Evolutionary conservation across 2,888 invertebrate species (phyloP).

Genomic region (Drepanosiphum platanoidis): DNA sequence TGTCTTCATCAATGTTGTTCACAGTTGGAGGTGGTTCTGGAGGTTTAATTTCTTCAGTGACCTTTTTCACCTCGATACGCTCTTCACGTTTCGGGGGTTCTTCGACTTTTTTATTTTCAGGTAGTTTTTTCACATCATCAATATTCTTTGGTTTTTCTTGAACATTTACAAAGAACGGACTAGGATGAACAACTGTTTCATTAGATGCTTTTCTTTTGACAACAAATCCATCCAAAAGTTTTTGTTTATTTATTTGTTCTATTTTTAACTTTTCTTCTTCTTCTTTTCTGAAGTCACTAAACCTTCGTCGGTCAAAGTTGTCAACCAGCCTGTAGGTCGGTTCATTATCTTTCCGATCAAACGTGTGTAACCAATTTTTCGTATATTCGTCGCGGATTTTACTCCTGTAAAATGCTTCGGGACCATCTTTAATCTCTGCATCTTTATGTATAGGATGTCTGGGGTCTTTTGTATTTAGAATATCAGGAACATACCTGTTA

Average conservation of each 20-base stretch:
- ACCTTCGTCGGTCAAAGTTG: constrained; percentile 27
- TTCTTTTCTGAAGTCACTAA: constrained; percentile 58
- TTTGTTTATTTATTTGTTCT: constrained; percentile 64
- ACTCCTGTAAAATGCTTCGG: constrained; percentile 61
- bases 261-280: constrained; percentile 63
- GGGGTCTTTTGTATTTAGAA: constrained; percentile 54
- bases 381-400: constrained; percentile 60
- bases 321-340: constrained; percentile 43
- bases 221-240: constrained; percentile 63
- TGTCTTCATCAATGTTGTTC: constrained; percentile 46
- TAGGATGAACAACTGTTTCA: constrained; percentile 42
- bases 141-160: constrained; percentile 59
- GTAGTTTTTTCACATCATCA: constrained; percentile 46
- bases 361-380: constrained; percentile 56
- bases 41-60: constrained; percentile 54
- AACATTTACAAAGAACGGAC: constrained; percentile 40
- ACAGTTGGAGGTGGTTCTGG: constrained; percentile 50
- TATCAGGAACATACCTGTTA: constrained; percentile 59
- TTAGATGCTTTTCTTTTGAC: constrained; percentile 57
- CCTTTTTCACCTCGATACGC: constrained; percentile 38
- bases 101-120: constrained; percentile 59
- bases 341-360: constrained; percentile 56
- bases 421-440: constrained; percentile 58
- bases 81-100: constrained; percentile 47
- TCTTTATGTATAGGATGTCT: constrained; percentile 60